Evolutionary conservation across 2,888 invertebrate species (phyloP).

Genomic region (Xestia xanthographa): DNA sequence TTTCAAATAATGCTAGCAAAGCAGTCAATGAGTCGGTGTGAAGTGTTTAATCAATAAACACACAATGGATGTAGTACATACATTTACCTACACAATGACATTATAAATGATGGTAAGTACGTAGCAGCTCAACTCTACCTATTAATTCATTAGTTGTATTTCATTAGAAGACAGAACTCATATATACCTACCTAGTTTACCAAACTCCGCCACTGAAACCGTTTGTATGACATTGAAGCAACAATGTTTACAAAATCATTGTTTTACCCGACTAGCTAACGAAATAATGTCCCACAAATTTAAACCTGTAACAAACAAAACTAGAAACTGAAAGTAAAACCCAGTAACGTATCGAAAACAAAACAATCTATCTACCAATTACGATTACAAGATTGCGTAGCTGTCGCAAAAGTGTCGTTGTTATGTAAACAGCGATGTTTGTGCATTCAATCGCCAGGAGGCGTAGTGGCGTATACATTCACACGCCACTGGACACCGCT

Average conservation of each 20-base stretch:
- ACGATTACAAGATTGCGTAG: constrained; percentile 50
- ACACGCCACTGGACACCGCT: constrained; percentile 53
- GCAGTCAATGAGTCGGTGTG: not conserved
- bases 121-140: not conserved
- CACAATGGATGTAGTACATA: not conserved
- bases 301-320: constrained; percentile 13
- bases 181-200: not conserved
- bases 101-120: not conserved
- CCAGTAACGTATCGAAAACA: constrained; percentile 33
- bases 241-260: constrained; percentile 14
- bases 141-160: not conserved
- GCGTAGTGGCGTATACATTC: constrained; percentile 57
- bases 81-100: not conserved
- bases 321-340: constrained; percentile 42
- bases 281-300: constrained; percentile 23
- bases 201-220: not conserved
- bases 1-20: not conserved
- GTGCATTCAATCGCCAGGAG: constrained; percentile 53
- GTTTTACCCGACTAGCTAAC: not conserved
- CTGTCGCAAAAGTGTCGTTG: constrained; percentile 48
- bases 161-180: not conserved
- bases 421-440: constrained; percentile 58
- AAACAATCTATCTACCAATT: constrained; percentile 26
- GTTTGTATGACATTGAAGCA: not conserved
- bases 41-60: not conserved